Base-by-base conservation (phyloP, 2,113 vertebrate genomes). In the Tricholaema leucomelas region DNA sequence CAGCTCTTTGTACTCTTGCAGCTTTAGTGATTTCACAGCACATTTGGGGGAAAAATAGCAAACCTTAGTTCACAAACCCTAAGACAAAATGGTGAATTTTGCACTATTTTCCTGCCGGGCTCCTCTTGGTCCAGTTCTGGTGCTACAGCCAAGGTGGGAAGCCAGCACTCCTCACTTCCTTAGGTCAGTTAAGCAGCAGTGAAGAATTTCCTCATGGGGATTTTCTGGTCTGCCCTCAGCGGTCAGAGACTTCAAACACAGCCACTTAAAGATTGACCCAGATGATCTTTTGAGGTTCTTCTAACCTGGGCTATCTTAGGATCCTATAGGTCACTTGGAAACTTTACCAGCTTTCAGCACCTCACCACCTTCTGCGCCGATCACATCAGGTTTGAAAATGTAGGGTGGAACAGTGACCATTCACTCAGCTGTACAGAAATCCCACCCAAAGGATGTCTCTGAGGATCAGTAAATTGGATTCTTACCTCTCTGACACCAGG, bases 401-500 rank as follows among this genome's bases (percentile, higher is more conserved):
- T 5, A 56, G 12, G 11, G 20, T 73, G 69, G 40, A 74, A 63
- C 24, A 35, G 9, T 20, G 31, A 52, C 21, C 38, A 35, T 33
- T 77, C 56, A 77, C 60, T 50, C 82, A 89, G 21, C 18, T 4
- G 5, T 23, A 28, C 65, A 91, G 19, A 85, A 70, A 77, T 55
- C n/a, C 52, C 66, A 76, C 77, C 38, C 48, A 18, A 71, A 92
- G 36, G 12, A 56, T 87, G 72, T 83, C 35, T 83, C 56, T 44
- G 59, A 63, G 46, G 84, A 88, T 79, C 35, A 55, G 56, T 83
- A 94, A 97, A 92, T 91, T 40, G 73, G 48, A 25, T 17, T 81
- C 97, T 98, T 98, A 98, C 98, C 98, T 98, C 81, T 58, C 2
- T 59, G 40, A 54, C 80, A 97, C 71, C 91, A 79, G 94, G 33